Base-by-base conservation (phyloP, 2,113 vertebrate species). In the Amphiprion percula region DNA sequence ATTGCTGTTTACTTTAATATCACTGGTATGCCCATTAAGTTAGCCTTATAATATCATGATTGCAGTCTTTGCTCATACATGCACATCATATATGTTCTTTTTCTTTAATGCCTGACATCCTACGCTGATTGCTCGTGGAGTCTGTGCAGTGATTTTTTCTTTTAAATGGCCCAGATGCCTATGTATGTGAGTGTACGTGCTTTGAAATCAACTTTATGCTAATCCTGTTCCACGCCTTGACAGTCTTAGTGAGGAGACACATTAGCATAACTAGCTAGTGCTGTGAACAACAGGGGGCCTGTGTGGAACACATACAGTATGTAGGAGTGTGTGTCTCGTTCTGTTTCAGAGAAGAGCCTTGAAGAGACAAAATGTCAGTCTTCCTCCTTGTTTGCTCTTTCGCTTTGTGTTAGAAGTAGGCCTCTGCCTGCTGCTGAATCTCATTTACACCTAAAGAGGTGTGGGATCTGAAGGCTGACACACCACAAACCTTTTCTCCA, bases 191-290 rank as follows among this genome's bases (percentile, higher is more conserved):
- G 56, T 81, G 79, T 68, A 44, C 56, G 26, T 53, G 74, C 84
- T 88, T 88, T 89, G 82, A 90, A 88, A 91, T 92, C 90, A 93
- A 86, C 91, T 92, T 93, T 82, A 91, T 93, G 87, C 79, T 86
- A 94, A 93, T 94, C 84, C 74, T 52, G 55, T 88, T 91, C 88
- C 83, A 88, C 81, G 85, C 87, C 79, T 91, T 88, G 87, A 90
- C 90, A 91, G 80, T 82, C 86, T 93, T 79, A 87, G 81, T 75
- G 85, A 84, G 77, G 64, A 82, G 70, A 85, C 0, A 76, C 80
- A 93, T 94, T 94, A 90, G 83, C 90, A 93, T 93, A 93, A 91
- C 87, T 83, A 87, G 84, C 92, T 85, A 85, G 82, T 64, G 78
- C 73, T 46, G 21, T 17, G 83, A 92, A 91, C 89, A 83, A 82